These are phyloP conservation scores for Ypsolopha scabrella DNA, from an alignment of 2,888 invertebrate genomes.

Conservation along the genomic window DNA sequence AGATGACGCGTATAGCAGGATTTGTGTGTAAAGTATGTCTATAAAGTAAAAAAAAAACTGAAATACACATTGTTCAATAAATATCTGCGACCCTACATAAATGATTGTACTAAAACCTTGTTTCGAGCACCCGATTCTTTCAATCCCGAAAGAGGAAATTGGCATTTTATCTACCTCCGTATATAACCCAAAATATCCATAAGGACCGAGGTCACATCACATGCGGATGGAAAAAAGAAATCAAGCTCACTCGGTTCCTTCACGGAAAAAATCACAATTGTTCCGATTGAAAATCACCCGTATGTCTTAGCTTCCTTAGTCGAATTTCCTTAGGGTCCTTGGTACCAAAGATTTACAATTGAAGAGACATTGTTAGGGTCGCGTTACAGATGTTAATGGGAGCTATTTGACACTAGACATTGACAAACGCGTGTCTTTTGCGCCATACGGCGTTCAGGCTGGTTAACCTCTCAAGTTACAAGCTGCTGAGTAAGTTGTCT, in stretches of 20 bases:
- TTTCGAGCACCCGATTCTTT: too few relatives aligned
- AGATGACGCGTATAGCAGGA: too few relatives aligned
- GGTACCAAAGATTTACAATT: background rate
- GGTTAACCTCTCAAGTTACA: background rate
- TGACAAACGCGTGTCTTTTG: constrained; percentile 50
- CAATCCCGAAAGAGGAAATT: too few relatives aligned
- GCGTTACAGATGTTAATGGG: constrained; percentile 45
- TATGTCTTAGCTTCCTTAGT: background rate
- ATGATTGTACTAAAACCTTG: too few relatives aligned
- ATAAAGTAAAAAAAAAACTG: too few relatives aligned
- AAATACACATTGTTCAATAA: too few relatives aligned
- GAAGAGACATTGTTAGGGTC: constrained; percentile 4
- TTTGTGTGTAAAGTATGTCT: too few relatives aligned
- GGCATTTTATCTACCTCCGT: too few relatives aligned
- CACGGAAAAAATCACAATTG: background rate
- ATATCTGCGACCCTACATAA: too few relatives aligned
- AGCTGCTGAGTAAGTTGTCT: background rate
- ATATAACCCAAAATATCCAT: too few relatives aligned
- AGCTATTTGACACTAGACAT: constrained; percentile 57
- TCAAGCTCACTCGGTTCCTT: background rate
- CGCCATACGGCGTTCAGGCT: constrained; percentile 12
- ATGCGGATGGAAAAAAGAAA: background rate
- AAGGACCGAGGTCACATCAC: background rate
- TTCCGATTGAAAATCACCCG: background rate
- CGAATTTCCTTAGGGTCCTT: background rate